A percentile compares a stretch with the other conserved stretches of the same genome.
These are phyloP conservation scores for Stenopsyche tienmushanensis DNA, from an alignment of 1,140 invertebrate genomes.

Conservation along the genomic window DNA sequence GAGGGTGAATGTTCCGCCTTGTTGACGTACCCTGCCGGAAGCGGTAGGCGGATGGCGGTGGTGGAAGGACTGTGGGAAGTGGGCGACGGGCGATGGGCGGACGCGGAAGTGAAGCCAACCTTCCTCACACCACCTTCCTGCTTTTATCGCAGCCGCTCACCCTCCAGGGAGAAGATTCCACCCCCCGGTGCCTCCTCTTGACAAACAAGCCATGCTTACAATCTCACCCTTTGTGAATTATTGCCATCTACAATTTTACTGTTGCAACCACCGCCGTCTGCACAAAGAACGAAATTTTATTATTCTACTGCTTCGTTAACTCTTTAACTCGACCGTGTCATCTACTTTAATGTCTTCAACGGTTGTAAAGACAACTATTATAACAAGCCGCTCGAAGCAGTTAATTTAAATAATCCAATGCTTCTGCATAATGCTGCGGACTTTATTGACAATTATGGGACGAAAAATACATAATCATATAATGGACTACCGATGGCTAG, in stretches of 20 bases:
- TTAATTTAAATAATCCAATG: no score
- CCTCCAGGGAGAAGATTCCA: background rate
- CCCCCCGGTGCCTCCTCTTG: background rate
- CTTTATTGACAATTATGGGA: no score
- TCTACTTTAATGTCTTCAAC: no score
- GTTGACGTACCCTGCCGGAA: conserved; percentile 28
- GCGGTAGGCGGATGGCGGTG: conserved; percentile 16
- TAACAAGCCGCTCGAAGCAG: no score
- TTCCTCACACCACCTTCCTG: conserved; percentile 4
- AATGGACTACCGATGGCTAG: no score
- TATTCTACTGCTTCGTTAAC: conserved; percentile 3
- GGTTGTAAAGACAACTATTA: no score
- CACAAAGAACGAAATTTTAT: conserved; percentile 10
- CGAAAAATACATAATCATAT: no score
- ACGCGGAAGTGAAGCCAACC: conserved; percentile 34
- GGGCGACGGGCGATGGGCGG: background rate
- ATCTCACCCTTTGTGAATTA: conserved; percentile 20
- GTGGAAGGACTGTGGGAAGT: conserved; percentile 4
- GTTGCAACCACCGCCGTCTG: background rate
- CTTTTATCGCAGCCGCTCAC: conserved; percentile 13
- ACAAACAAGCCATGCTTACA: conserved; percentile 2
- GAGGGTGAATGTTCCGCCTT: conserved; percentile 16
- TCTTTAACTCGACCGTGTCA: background rate
- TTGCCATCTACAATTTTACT: background rate
- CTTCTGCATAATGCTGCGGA: no score